Conservation (phyloP, 2,797 vertebrate genomes). For the Phrynocephalus vlangalii region DNA sequence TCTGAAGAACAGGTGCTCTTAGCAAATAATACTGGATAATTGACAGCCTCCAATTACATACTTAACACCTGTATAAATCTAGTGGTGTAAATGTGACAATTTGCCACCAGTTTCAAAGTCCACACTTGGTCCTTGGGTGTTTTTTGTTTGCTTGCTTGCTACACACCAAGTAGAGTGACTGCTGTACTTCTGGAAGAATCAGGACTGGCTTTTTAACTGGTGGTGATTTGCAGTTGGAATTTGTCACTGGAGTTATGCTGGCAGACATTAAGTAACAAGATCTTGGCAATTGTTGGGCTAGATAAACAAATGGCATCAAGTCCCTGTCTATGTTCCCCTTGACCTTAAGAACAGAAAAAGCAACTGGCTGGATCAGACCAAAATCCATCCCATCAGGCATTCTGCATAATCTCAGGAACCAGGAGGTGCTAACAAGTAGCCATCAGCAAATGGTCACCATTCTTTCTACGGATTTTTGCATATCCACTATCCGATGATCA, state of each 20-base stretch:
- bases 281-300: not conserved
- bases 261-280: no score
- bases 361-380: not conserved
- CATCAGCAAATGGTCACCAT: not conserved
- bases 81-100: no score
- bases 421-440: not conserved
- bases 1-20: not conserved
- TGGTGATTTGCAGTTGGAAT: no score
- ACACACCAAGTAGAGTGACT: no score
- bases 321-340: not conserved
- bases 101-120: no score
- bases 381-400: not conserved
- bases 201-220: no score
- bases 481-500: no score
- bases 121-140: no score
- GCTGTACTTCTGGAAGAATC: no score
- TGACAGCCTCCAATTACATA: not conserved
- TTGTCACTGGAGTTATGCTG: no score
- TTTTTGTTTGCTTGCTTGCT: no score
- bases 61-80: not conserved
- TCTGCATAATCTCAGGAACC: not conserved
- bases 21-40: not conserved
- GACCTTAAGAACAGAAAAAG: not conserved
- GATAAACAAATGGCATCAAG: no score
- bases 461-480: not conserved